A percentile compares a stretch with the other conserved stretches of the same genome.
These are phyloP conservation scores for Nothobranchius furzeri DNA, from an alignment of 2,113 vertebrate species.

Conservation along the genomic window DNA sequence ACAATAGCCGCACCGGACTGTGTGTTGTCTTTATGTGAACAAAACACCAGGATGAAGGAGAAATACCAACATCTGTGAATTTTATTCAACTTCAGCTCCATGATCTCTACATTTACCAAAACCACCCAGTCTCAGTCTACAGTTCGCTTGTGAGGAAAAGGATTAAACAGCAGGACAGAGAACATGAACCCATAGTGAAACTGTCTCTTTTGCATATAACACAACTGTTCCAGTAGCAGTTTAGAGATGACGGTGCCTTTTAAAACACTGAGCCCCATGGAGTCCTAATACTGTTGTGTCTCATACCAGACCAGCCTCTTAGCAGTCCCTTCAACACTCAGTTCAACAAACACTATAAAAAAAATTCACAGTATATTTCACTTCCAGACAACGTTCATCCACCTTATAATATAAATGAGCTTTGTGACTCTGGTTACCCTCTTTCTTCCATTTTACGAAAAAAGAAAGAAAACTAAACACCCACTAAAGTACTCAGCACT, in stretches of 20 bases:
- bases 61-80: slow-evolving; percentile 79
- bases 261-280: slow-evolving; percentile 61
- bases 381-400: slow-evolving; percentile 44
- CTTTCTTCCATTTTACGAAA: slow-evolving; percentile 24
- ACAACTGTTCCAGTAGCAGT: slow-evolving; percentile 64
- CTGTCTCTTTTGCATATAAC: slow-evolving; percentile 74
- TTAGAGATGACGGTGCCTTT: slow-evolving; percentile 62
- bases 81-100: slow-evolving; percentile 81
- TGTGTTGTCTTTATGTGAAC: slow-evolving; percentile 2
- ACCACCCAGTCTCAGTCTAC: slow-evolving; percentile 68
- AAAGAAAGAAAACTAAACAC: slow-evolving; percentile 8
- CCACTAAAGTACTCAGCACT: slow-evolving; percentile 43
- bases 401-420: slow-evolving; percentile 40
- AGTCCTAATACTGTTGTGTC: slow-evolving; percentile 60
- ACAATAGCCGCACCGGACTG: not conserved
- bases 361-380: slow-evolving; percentile 60
- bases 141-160: slow-evolving; percentile 71
- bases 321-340: slow-evolving; percentile 44
- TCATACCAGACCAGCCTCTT: slow-evolving; percentile 41
- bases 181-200: slow-evolving; percentile 69
- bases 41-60: slow-evolving; percentile 37
- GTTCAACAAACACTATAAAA: slow-evolving; percentile 42
- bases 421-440: slow-evolving; percentile 35
- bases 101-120: slow-evolving; percentile 67
- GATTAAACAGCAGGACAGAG: slow-evolving; percentile 64